These are phyloP conservation scores for Galeruca laticollis DNA, from an alignment of 2,888 invertebrate species.

Conservation along the genomic window DNA sequence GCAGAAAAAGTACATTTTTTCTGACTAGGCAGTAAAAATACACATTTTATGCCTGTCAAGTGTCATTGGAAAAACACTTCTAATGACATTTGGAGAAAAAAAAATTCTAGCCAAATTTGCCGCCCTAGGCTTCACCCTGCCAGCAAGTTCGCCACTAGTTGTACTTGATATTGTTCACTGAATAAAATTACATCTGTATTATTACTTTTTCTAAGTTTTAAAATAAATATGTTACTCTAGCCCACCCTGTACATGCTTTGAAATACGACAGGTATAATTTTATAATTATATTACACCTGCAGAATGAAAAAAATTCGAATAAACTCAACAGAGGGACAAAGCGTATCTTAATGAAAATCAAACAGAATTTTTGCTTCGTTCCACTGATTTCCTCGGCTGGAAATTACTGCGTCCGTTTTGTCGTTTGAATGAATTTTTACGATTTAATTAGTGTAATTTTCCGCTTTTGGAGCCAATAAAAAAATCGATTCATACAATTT, in stretches of 20 bases:
- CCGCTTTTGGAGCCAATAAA: constrained; percentile 36
- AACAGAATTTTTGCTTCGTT: constrained; percentile 46
- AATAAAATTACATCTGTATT: too few relatives aligned
- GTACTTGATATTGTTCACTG: too few relatives aligned
- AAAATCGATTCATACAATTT: constrained; percentile 35
- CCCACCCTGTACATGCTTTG: not conserved
- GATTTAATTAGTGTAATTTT: constrained; percentile 43
- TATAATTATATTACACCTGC: constrained; percentile 12
- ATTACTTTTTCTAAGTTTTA: too few relatives aligned
- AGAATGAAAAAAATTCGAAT: constrained; percentile 21
- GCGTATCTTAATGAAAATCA: constrained; percentile 45
- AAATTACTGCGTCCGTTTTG: constrained; percentile 46
- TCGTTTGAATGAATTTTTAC: constrained; percentile 44
- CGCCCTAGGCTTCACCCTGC: too few relatives aligned
- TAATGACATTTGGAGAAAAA: too few relatives aligned
- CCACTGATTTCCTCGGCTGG: constrained; percentile 42
- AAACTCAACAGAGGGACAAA: constrained; percentile 20
- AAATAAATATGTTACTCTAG: too few relatives aligned
- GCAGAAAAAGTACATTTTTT: too few relatives aligned
- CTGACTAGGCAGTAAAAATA: too few relatives aligned
- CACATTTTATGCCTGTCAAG: too few relatives aligned
- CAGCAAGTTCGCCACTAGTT: too few relatives aligned
- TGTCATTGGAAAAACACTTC: too few relatives aligned
- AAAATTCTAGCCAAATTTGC: too few relatives aligned
- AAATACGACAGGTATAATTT: constrained; percentile 23